Evolutionary conservation across 2,113 vertebrate species (phyloP).

Genomic region (Cyprinodon tularosa): DNA sequence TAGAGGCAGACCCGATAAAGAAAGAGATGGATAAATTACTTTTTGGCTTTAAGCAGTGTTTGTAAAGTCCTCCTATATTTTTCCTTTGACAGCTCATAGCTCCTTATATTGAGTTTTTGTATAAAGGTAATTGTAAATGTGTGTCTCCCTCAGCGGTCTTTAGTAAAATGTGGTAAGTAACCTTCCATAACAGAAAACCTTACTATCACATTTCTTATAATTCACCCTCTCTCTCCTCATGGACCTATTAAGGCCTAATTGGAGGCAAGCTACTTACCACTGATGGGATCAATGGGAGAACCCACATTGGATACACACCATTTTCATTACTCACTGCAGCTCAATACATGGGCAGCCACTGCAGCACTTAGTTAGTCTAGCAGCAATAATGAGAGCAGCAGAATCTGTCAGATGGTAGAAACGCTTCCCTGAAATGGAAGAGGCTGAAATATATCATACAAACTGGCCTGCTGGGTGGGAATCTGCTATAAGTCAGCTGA

Average conservation of each 20-base stretch:
- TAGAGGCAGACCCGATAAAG: not conserved
- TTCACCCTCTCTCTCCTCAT: constrained; percentile 25
- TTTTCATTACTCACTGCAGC: constrained; percentile 74
- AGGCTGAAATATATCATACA: constrained; percentile 24
- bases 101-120: constrained; percentile 8
- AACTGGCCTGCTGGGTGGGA: not conserved
- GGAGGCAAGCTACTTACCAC: constrained; percentile 68
- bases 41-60: not conserved
- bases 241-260: constrained; percentile 68
- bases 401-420: constrained; percentile 31
- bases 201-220: constrained; percentile 18
- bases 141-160: not conserved
- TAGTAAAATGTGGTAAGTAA: not conserved
- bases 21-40: not conserved
- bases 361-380: constrained; percentile 45
- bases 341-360: constrained; percentile 58
- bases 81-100: not conserved
- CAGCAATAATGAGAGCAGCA: constrained; percentile 41
- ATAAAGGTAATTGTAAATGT: not conserved
- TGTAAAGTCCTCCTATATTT: not conserved
- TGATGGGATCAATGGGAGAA: constrained; percentile 70
- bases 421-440: constrained; percentile 5
- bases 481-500: constrained; percentile 12
- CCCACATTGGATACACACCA: constrained; percentile 58
- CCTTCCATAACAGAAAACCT: constrained; percentile 6